These are phyloP conservation scores for Brienomyrus brachyistius DNA, from an alignment of 2,113 vertebrate genomes.

Conservation along the genomic window DNA sequence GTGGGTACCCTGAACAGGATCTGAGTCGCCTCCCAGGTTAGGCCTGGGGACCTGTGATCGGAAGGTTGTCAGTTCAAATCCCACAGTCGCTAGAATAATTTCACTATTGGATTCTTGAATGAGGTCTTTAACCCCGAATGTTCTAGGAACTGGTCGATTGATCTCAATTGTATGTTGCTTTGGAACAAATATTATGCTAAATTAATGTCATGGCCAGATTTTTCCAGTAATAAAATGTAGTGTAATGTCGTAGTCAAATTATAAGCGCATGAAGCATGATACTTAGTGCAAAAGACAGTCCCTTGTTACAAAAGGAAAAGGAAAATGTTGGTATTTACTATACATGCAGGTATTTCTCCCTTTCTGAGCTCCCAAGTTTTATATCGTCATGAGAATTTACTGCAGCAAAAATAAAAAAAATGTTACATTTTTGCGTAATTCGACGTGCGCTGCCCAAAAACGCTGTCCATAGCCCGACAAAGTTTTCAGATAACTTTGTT, in stretches of 20 bases:
- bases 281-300: background rate
- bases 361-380: background rate
- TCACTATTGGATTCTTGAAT: background rate
- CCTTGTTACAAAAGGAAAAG: background rate
- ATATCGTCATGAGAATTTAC: background rate
- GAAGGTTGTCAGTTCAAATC: background rate
- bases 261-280: background rate
- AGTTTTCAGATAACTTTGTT: background rate
- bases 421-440: too few relatives aligned
- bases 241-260: background rate
- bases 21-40: background rate
- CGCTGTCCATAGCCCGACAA: background rate
- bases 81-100: background rate
- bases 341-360: background rate
- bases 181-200: background rate
- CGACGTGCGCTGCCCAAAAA: background rate
- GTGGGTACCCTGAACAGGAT: background rate
- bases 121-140: background rate
- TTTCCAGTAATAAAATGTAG: background rate
- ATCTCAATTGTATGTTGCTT: background rate
- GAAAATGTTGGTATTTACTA: background rate
- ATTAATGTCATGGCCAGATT: background rate
- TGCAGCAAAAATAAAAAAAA: too few relatives aligned
- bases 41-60: background rate
- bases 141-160: background rate